A percentile compares a stretch with the other conserved stretches of the same genome.
phyloP scores from a whole-genome alignment of 2,888 invertebrate genomes.

The Scaptomyza parva region DNA sequence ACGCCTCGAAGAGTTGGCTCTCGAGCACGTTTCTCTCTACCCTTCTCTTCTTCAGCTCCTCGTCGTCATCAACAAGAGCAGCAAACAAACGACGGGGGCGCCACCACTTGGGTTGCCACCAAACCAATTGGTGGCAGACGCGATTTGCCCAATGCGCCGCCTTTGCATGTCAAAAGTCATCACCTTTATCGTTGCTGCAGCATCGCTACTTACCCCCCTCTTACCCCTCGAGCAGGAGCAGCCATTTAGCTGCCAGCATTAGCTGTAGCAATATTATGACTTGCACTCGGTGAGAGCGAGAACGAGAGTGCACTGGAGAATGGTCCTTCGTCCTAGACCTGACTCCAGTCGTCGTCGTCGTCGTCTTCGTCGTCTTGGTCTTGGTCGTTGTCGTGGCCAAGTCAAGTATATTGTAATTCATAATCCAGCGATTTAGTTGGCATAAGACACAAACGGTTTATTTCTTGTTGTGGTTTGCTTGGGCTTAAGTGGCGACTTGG shows the following conservation, averaged over 20 bases:
- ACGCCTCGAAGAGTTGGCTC: conserved; percentile 38
- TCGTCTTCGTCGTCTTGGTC: too few species aligned
- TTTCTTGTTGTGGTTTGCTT: conserved; percentile 72
- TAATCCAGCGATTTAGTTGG: conserved; percentile 78
- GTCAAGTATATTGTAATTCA: conserved; percentile 79
- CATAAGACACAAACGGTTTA: conserved; percentile 77
- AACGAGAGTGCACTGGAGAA: neutral
- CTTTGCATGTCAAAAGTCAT: conserved; percentile 79
- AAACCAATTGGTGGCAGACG: conserved; percentile 60
- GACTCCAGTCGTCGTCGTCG: conserved; percentile 25
- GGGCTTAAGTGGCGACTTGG: conserved; percentile 66
- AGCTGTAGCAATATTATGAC: conserved; percentile 78
- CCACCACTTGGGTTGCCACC: conserved; percentile 65
- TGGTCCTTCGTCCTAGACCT: conserved; percentile 14
- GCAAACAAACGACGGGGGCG: conserved; percentile 58
- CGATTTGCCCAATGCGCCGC: conserved; percentile 23
- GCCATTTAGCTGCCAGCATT: conserved; percentile 62
- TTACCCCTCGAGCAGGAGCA: conserved; percentile 34
- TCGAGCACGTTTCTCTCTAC: conserved; percentile 62
- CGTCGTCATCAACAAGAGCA: too few species aligned
- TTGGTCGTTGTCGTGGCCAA: conserved; percentile 37
- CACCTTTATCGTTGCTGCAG: conserved; percentile 69
- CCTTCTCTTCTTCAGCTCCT: neutral
- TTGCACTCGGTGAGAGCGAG: conserved; percentile 28
- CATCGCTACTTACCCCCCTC: conserved; percentile 25